phyloP scores from a whole-genome alignment of 1,140 invertebrate species.

The Drosophila fuyamai region DNA sequence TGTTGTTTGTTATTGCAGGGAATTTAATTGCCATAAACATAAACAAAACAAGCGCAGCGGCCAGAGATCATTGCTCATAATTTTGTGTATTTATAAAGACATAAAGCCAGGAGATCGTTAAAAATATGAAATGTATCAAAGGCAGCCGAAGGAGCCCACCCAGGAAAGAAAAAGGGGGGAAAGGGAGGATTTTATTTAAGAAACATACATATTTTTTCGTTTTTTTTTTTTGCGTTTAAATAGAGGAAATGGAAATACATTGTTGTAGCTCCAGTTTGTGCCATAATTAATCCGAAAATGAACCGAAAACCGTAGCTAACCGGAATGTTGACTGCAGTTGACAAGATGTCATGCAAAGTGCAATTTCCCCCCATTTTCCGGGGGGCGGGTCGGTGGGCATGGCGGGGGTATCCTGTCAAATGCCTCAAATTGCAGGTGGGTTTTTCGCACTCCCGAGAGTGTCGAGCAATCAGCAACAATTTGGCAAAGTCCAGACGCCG shows the following conservation, averaged over 20 bases:
- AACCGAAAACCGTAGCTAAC: conserved; percentile 10
- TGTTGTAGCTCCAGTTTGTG: neutral
- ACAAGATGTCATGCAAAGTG: conserved; percentile 63
- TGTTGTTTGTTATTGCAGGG: conserved; percentile 64
- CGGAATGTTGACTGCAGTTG: conserved; percentile 57
- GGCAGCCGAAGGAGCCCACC: conserved; percentile 35
- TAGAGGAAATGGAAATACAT: neutral
- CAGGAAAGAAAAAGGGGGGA: conserved; percentile 28
- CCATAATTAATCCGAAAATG: conserved; percentile 20
- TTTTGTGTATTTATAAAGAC: conserved; percentile 79
- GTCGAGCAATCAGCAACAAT: conserved; percentile 82
- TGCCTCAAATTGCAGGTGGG: conserved; percentile 56
- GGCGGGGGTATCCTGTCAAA: conserved; percentile 26
- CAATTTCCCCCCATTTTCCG: conserved; percentile 17
- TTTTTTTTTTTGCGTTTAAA: neutral
- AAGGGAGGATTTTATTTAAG: neutral
- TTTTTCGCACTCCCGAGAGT: conserved; percentile 4
- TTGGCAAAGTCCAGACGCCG: conserved; percentile 70
- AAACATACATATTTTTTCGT: too few species aligned
- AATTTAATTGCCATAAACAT: conserved; percentile 78
- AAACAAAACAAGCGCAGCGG: conserved; percentile 40
- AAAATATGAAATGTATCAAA: conserved; percentile 74
- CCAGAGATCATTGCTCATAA: conserved; percentile 46
- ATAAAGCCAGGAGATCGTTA: conserved; percentile 59
- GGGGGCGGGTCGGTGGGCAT: neutral